A percentile compares a stretch with the other conserved stretches of the same genome.
Evolutionary conservation across 1,140 invertebrate species (phyloP).

Genomic region (Nasonia vitripennis): DNA sequence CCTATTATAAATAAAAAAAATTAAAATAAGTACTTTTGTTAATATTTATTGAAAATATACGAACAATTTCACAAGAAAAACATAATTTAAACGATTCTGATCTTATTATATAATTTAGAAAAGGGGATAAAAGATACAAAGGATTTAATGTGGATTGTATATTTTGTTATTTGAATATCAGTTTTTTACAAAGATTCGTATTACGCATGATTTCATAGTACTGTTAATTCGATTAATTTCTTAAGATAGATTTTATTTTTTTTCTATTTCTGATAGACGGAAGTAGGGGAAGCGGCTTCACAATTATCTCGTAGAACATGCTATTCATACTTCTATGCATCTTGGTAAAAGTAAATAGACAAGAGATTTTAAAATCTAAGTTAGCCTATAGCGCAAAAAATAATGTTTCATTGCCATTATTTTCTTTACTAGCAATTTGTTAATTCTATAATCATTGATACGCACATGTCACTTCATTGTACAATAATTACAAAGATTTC

Average conservation of each 20-base stretch:
- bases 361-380: constrained; percentile 43
- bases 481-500: constrained; percentile 53
- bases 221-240: constrained; percentile 28
- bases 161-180: constrained; percentile 37
- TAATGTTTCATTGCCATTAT: constrained; percentile 42
- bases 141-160: background rate
- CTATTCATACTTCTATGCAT: constrained; percentile 42
- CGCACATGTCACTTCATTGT: constrained; percentile 46
- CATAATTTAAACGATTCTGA: background rate
- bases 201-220: constrained; percentile 35
- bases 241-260: constrained; percentile 26
- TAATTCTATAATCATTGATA: constrained; percentile 46
- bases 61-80: background rate
- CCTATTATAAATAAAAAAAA: constrained; percentile 1
- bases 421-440: constrained; percentile 38
- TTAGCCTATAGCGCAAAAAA: constrained; percentile 48
- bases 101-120: background rate
- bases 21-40: background rate
- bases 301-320: constrained; percentile 42
- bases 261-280: constrained; percentile 42
- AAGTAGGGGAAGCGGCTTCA: constrained; percentile 44
- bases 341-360: constrained; percentile 43
- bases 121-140: background rate
- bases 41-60: constrained; percentile 8
- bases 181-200: constrained; percentile 32